Conservation (phyloP, 2,113 vertebrate species). For the Maccullochella peelii region DNA sequence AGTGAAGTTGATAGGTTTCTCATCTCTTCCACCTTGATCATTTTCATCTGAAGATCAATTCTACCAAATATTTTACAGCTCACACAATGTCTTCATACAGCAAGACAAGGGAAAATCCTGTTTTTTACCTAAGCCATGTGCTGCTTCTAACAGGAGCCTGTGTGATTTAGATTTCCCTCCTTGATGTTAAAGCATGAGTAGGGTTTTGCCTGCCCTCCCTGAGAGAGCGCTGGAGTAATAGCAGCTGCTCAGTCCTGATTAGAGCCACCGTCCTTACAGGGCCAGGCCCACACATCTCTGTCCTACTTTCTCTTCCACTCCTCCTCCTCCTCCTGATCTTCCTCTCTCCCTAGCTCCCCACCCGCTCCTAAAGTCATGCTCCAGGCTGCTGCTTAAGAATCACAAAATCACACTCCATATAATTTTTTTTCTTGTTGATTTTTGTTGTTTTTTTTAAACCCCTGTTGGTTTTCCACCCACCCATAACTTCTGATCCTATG, state of each 20-base stretch:
- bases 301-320: conserved; percentile 74
- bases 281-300: conserved; percentile 76
- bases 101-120: conserved; percentile 11
- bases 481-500: conserved; percentile 22
- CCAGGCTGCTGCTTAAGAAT: conserved; percentile 44
- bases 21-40: conserved; percentile 6
- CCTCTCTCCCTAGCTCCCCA: conserved; percentile 30
- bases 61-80: conserved; percentile 25
- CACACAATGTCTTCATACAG: conserved; percentile 1
- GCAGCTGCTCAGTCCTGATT: conserved; percentile 79
- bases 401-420: conserved; percentile 32
- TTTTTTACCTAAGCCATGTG: conserved; percentile 23
- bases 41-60: conserved; percentile 28
- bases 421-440: conserved; percentile 11
- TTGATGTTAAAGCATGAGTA: conserved; percentile 68
- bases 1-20: conserved; percentile 10
- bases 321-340: conserved; percentile 34
- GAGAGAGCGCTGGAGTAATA: conserved; percentile 74
- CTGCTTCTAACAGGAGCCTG: conserved; percentile 27
- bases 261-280: conserved; percentile 71
- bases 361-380: conserved; percentile 53
- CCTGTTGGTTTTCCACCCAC: conserved; percentile 27
- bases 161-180: conserved; percentile 57
- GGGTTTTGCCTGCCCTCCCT: conserved; percentile 68
- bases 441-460: conserved; percentile 6